Conservation (phyloP, 2,113 vertebrate species). For the Salminus brasiliensis region DNA sequence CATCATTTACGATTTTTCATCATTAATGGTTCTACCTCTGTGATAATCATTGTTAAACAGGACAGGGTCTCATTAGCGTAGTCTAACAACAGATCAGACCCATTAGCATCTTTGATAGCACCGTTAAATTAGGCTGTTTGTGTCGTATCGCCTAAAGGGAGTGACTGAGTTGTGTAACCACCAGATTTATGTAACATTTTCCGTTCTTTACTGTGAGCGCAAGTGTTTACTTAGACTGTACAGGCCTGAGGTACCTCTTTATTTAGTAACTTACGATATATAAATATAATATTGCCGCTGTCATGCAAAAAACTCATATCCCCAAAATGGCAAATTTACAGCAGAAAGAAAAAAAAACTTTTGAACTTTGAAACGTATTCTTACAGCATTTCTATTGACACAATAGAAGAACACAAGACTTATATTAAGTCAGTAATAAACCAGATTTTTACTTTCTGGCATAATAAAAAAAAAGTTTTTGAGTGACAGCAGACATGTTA, state of each 20-base stretch:
- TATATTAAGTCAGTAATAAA: no score
- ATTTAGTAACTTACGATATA: conserved; percentile 26
- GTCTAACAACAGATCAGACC: neutral
- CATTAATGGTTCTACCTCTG: conserved; percentile 4
- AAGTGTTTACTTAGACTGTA: neutral
- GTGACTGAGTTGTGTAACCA: neutral
- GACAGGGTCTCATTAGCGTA: neutral
- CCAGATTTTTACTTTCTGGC: no score
- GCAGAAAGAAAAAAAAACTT: no score
- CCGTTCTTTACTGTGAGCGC: neutral
- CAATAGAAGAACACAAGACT: no score
- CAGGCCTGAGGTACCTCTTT: neutral
- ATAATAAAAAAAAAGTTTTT: no score
- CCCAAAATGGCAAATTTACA: no score
- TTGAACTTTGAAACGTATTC: no score
- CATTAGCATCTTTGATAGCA: neutral
- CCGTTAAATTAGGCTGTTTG: neutral
- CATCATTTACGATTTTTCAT: neutral
- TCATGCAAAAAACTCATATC: no score
- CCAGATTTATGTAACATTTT: neutral
- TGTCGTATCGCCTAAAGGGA: neutral
- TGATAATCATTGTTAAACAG: neutral
- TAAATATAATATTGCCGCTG: no score
- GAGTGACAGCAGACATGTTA: no score
- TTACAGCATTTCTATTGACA: no score